Percentiles rank a stretch among this genome's conserved stretches.
Evolutionary conservation across 2,113 vertebrate genomes (phyloP).

Genomic region (Colistium nudipinnis): DNA sequence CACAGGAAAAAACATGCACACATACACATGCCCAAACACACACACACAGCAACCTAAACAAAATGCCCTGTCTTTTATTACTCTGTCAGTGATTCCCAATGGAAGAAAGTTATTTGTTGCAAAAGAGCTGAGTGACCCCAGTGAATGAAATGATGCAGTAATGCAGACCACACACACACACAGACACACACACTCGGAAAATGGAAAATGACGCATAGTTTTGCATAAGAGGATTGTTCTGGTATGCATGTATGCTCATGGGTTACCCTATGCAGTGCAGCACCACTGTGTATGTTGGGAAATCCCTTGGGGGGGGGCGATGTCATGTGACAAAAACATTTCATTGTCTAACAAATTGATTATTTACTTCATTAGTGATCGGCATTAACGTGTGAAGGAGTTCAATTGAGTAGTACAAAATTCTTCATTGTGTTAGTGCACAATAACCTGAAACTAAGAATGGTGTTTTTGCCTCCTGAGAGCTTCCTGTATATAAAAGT

Average conservation of each 20-base stretch:
- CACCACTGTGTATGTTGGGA: not conserved
- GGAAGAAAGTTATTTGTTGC: conserved; percentile 3
- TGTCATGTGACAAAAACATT: not conserved
- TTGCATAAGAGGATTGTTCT: too few species aligned
- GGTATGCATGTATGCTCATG: too few species aligned
- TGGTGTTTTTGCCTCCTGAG: not conserved
- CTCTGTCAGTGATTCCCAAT: not conserved
- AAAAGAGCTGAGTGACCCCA: conserved; percentile 2
- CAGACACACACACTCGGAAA: too few species aligned
- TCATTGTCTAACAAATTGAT: not conserved
- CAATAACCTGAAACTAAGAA: not conserved
- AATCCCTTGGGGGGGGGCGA: not conserved
- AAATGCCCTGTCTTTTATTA: conserved; percentile 2
- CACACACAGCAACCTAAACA: too few species aligned
- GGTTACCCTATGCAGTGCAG: not conserved
- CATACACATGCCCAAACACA: not conserved
- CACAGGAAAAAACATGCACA: too few species aligned
- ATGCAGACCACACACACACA: not conserved
- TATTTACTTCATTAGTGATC: conserved; percentile 50
- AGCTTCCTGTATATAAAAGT: too few species aligned
- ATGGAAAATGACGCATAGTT: too few species aligned
- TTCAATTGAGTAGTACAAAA: too few species aligned
- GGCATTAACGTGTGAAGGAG: too few species aligned
- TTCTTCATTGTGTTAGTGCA: too few species aligned
- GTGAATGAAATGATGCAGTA: not conserved